Percentiles rank a stretch among this genome's conserved stretches.
phyloP scores from a whole-genome alignment of 2,113 vertebrate genomes.

The Dasyprocta punctata region DNA sequence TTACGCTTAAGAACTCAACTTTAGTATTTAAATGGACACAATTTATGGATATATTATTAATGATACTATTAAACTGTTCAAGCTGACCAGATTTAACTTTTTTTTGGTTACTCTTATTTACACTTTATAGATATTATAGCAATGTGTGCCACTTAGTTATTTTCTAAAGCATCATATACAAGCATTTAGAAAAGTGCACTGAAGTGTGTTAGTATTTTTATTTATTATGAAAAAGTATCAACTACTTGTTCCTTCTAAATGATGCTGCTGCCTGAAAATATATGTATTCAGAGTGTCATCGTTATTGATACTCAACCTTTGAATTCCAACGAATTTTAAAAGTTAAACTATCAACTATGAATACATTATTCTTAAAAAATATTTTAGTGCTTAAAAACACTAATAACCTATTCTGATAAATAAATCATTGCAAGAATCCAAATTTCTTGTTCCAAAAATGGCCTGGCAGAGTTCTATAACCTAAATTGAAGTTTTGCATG shows the following conservation, averaged over 20 bases:
- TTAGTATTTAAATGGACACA: conserved; percentile 81
- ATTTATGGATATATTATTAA: conserved; percentile 85
- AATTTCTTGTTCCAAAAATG: conserved; percentile 75
- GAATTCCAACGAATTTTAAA: conserved; percentile 14
- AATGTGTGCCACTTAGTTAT: background rate
- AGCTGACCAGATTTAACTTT: conserved; percentile 75
- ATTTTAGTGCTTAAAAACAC: conserved; percentile 35
- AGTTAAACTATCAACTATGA: background rate
- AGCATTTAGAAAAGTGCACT: conserved; percentile 71
- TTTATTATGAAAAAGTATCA: conserved; percentile 38
- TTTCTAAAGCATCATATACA: conserved; percentile 20
- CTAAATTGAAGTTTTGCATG: conserved; percentile 80
- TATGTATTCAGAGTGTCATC: conserved; percentile 9
- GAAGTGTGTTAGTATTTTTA: conserved; percentile 2
- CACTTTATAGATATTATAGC: conserved; percentile 70
- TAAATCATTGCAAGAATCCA: conserved; percentile 64
- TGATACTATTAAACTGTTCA: conserved; percentile 75
- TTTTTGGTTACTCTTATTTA: conserved; percentile 77
- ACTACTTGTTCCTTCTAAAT: background rate
- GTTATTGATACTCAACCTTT: background rate
- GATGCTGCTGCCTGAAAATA: background rate
- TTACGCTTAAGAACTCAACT: conserved; percentile 73
- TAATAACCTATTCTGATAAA: conserved; percentile 63
- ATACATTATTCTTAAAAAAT: background rate
- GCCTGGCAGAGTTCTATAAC: conserved; percentile 80